A percentile compares a stretch with the other conserved stretches of the same genome.
Conservation (phyloP, 2,888 invertebrate species). For the Ormyrus labotus region DNA sequence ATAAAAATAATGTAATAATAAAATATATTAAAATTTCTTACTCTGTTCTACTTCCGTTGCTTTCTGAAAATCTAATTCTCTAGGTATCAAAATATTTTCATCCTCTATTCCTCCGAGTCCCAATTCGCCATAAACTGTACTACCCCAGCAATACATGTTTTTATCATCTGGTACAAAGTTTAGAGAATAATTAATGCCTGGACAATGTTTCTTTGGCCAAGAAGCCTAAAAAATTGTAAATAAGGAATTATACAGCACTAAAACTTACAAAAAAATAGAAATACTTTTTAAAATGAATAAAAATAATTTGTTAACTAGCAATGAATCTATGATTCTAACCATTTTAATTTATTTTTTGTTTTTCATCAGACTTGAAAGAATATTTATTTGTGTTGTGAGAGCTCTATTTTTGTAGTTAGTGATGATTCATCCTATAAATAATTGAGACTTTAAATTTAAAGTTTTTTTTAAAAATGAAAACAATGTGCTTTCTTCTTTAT, state of each 20-base stretch:
- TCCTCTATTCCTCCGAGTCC: constrained; percentile 88
- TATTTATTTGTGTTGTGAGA: constrained; percentile 28
- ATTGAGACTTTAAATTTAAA: constrained; percentile 28
- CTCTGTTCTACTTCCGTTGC: constrained; percentile 73
- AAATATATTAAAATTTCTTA: constrained; percentile 63
- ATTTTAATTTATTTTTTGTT: constrained; percentile 35
- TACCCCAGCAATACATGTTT: constrained; percentile 86
- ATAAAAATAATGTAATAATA: constrained; percentile 42
- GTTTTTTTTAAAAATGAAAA: constrained; percentile 6
- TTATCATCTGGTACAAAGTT: constrained; percentile 53
- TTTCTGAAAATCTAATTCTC: constrained; percentile 74
- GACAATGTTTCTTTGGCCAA: constrained; percentile 64
- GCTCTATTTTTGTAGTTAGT: constrained; percentile 43
- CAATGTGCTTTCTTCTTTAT: not conserved
- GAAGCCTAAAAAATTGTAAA: constrained; percentile 62
- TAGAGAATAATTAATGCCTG: constrained; percentile 51
- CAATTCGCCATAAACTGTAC: constrained; percentile 85
- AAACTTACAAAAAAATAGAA: constrained; percentile 5
- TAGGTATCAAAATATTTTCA: constrained; percentile 78
- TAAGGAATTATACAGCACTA: not conserved
- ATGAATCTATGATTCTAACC: constrained; percentile 25
- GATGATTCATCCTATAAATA: constrained; percentile 49
- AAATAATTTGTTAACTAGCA: constrained; percentile 1
- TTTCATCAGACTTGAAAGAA: constrained; percentile 29
- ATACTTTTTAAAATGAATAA: not conserved